Base-by-base conservation (phyloP, 2,113 vertebrate genomes). In the Charadrius vociferus region DNA sequence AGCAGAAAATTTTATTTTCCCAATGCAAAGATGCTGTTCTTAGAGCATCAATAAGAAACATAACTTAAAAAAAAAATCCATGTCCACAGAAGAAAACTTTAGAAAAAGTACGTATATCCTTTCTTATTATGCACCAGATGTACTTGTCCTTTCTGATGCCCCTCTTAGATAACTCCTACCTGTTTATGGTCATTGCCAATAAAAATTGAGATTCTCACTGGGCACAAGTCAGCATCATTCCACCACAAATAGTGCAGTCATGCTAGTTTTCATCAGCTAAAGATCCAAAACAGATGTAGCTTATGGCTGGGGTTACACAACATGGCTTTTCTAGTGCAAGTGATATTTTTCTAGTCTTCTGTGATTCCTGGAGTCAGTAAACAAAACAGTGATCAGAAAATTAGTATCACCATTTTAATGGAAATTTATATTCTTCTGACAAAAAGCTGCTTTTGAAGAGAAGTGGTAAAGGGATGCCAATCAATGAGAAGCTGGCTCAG, bases 371-470 rank as follows among this genome's bases (percentile, higher is more conserved):
- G 23, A 71, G 50, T 32, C 11, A 24, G 47, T 58, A 84, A 90
- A 34, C 15, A 78, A 79, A 83, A 65, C 21, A 56, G 14, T 53
- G 34, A 81, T 70, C 27, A 90, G 74, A 67, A 88, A 50, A 68
- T 20, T 0, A 56, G 2, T 61, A 34, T 17, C 12, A 56, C 19
- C 0, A 34, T 66, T 90, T 45, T 36, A 88, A 81, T 62, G 29
- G 37, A 82, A 79, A 94, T 50, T 36, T 5, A 59, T 53, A 50
- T 45, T 55, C 32, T 79, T n/a, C n/a, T 45, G 52, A 66, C n/a
- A 90, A 67, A 72, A 88, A 82, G 9, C 41, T 90, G 39, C 20
- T 72, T 88, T 82, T 71, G 77, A 74, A 86, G 45, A 78, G 20
- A 87, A 80, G 9, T 32, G n/a, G 37, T 50, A 56, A 75, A 39